Base-by-base conservation (phyloP, 2,113 vertebrate genomes). In the Crotalus viridis region DNA sequence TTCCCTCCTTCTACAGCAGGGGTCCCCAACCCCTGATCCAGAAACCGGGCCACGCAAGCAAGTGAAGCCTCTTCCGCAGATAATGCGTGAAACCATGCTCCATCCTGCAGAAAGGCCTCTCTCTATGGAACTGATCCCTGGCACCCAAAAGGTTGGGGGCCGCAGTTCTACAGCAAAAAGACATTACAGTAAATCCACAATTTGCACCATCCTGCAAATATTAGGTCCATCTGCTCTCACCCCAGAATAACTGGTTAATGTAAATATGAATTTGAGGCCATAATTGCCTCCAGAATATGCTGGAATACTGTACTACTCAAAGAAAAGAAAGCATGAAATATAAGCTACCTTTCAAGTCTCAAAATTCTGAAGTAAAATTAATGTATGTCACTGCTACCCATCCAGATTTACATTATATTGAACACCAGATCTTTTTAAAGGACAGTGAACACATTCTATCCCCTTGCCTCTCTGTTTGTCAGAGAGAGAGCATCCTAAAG, bases 291-390 rank as follows among this genome's bases (percentile, higher is more conserved):
- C 93, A 94, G 94, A 91, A 90, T 94, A 93, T 96, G 95, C 86
- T 89, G 54, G 85, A 92, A 92, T 51, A 74, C 59, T 51, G 48
- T 56, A 85, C 28, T 85, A 15, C n/a, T 51, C 39, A 61, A 46
- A 59, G 55, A 46, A 24, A 57, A 55, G 89, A 91, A 95, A 95
- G 94, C 95, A 93, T 94, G 95, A 95, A 96, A 96, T 96, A 96
- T 95, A 0, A 0, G 93, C 90, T 93, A 93, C 87, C 46, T 88
- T 93, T 92, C 22, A 87, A 94, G 6, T 94, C 85, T 92, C 91
- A 87, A 92, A 87, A 94, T 8, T 94, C 87, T 92, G 92, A 88
- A 91, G 55, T 0, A 48, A 43, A 93, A 95, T 2, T 64, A 88
- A 54, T 28, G 91, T 74, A 57, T 61, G 28, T 46, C 90, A 89